A percentile compares a stretch with the other conserved stretches of the same genome.
These are phyloP conservation scores for Gila orcuttii DNA, from an alignment of 2,113 vertebrate genomes.

Conservation along the genomic window DNA sequence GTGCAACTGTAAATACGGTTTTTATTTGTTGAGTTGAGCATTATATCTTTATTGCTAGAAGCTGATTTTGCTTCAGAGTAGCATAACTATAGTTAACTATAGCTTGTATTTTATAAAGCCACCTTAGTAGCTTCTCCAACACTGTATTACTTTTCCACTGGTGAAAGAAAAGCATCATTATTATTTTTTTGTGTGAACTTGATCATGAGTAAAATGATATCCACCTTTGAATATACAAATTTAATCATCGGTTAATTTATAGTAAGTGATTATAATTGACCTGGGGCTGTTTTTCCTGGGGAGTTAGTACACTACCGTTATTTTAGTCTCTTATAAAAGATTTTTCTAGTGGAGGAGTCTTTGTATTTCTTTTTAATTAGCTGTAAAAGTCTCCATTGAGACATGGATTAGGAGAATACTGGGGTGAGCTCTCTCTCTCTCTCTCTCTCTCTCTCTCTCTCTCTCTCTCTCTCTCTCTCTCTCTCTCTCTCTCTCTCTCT, in stretches of 20 bases:
- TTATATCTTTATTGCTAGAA: not conserved
- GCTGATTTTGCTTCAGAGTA: no score
- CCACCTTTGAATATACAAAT: conserved; percentile 10
- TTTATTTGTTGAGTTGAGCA: not conserved
- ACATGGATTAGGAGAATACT: conserved; percentile 26
- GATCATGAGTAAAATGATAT: not conserved
- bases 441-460: no score
- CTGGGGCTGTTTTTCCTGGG: conserved; percentile 13
- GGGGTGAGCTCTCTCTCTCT: no score
- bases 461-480: no score
- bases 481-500: no score
- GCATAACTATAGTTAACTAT: no score
- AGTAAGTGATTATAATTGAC: conserved; percentile 26
- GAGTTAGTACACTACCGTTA: conserved; percentile 26
- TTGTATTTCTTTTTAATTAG: conserved; percentile 54
- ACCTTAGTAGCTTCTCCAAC: not conserved
- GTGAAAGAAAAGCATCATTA: not conserved
- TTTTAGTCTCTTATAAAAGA: conserved; percentile 23
- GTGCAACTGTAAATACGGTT: not conserved
- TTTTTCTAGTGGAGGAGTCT: conserved; percentile 17
- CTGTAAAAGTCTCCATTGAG: conserved; percentile 45
- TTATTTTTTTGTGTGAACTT: conserved; percentile 1
- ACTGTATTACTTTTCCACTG: not conserved
- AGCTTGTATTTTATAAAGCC: no score
- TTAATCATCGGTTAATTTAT: conserved; percentile 41